Conservation (phyloP, 1,140 invertebrate species). For the Diorhabda elongata region DNA sequence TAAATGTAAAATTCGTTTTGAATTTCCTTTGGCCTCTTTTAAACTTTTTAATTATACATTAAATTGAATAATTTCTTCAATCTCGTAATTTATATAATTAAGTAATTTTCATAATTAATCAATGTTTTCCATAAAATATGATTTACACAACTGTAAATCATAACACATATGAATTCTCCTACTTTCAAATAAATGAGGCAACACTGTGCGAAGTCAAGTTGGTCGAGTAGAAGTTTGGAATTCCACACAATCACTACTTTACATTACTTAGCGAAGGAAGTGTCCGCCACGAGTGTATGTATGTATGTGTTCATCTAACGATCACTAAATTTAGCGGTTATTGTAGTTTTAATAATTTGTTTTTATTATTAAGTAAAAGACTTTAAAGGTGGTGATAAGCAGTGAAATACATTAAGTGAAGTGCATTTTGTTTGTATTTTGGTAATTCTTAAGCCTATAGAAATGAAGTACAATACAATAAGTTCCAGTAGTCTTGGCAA, state of each 20-base stretch:
- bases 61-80: background rate
- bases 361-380: background rate
- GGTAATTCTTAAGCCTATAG: slow-evolving; percentile 1
- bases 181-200: background rate
- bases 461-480: slow-evolving; percentile 55
- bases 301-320: background rate
- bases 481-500: slow-evolving; percentile 50
- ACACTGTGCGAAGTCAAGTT: background rate
- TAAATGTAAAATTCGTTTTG: too few species aligned
- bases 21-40: too few species aligned
- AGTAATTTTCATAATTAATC: background rate
- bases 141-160: background rate
- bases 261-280: slow-evolving; percentile 4
- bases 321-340: background rate
- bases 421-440: background rate
- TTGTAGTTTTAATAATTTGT: background rate
- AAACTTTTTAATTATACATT: background rate
- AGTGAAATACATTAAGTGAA: background rate
- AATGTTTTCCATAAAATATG: background rate
- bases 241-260: slow-evolving; percentile 16
- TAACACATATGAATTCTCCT: background rate
- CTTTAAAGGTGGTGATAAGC: background rate
- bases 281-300: slow-evolving; percentile 7
- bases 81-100: background rate
- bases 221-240: slow-evolving; percentile 14